Conservation (phyloP, 2,888 invertebrate genomes). For the Pristionchus japonicus region DNA sequence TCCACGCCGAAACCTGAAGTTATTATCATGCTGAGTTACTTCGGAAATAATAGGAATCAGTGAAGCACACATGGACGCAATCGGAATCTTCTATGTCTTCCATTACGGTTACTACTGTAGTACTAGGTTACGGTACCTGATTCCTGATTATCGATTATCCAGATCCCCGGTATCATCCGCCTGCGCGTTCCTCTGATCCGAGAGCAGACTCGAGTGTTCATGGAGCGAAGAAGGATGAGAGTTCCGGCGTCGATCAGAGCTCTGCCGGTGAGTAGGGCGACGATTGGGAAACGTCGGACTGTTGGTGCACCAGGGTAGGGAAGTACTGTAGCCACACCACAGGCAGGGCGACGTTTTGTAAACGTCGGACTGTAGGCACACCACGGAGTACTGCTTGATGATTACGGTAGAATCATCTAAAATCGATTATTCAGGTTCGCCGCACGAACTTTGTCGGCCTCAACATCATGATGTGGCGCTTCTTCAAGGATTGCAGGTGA, state of each 20-base stretch:
- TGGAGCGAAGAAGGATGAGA: conserved; percentile 33
- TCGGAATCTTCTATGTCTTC: no score
- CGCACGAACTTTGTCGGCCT: conserved; percentile 58
- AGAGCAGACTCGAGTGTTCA: conserved; percentile 37
- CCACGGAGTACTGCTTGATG: no score
- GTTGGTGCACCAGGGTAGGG: background rate
- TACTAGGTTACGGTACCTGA: no score
- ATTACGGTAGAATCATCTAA: no score
- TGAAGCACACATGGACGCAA: no score
- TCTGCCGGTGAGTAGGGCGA: conserved; percentile 23
- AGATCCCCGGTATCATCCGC: conserved; percentile 39
- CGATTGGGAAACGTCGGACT: background rate
- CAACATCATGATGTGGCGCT: conserved; percentile 61
- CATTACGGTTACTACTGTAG: no score
- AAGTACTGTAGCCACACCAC: background rate
- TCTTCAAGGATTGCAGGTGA: conserved; percentile 54
- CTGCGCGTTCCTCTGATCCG: conserved; percentile 45
- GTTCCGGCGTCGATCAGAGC: background rate
- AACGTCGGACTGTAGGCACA: background rate
- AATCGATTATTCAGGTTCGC: conserved; percentile 53
- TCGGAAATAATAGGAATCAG: no score
- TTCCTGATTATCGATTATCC: no score
- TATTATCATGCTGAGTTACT: no score
- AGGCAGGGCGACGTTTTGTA: background rate
- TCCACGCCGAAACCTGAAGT: no score